phyloP scores from a whole-genome alignment of 2,113 vertebrate species.

The Onychostoma macrolepis region DNA sequence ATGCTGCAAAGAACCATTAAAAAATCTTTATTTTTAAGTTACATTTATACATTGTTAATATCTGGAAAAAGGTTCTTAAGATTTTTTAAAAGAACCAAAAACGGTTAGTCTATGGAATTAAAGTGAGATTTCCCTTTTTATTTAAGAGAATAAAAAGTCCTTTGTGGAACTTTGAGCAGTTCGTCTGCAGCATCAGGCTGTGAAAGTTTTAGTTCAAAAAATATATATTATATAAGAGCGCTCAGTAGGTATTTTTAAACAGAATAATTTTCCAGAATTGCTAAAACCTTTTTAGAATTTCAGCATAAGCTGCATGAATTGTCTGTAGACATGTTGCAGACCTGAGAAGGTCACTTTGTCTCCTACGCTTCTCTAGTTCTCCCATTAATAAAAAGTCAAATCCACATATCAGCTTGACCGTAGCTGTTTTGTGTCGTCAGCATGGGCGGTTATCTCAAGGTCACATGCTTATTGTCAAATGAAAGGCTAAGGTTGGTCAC shows the following conservation, averaged over 20 bases:
- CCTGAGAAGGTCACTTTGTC: background rate
- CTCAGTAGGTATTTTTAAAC: background rate
- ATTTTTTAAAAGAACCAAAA: background rate
- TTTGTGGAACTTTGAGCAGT: background rate
- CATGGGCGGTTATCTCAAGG: slow-evolving; percentile 50
- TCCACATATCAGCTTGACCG: slow-evolving; percentile 40
- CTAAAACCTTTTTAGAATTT: background rate
- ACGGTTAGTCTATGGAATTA: background rate
- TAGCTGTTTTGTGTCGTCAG: slow-evolving; percentile 38
- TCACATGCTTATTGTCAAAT: slow-evolving; percentile 52
- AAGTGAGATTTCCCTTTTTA: too few relatives aligned
- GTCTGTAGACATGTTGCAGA: background rate
- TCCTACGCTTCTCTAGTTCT: background rate
- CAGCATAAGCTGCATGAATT: background rate
- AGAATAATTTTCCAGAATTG: background rate
- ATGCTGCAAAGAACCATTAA: background rate
- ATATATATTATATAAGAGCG: background rate
- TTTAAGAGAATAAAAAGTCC: background rate
- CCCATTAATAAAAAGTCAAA: slow-evolving; percentile 17
- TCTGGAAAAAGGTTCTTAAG: background rate
- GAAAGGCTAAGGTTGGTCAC: slow-evolving; percentile 49
- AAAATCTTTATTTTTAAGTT: background rate
- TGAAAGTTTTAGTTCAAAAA: background rate
- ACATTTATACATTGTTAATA: background rate
- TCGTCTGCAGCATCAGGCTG: background rate